Base-by-base conservation (phyloP, 2,888 invertebrate species). In the Pollenia griseotomentosa region DNA sequence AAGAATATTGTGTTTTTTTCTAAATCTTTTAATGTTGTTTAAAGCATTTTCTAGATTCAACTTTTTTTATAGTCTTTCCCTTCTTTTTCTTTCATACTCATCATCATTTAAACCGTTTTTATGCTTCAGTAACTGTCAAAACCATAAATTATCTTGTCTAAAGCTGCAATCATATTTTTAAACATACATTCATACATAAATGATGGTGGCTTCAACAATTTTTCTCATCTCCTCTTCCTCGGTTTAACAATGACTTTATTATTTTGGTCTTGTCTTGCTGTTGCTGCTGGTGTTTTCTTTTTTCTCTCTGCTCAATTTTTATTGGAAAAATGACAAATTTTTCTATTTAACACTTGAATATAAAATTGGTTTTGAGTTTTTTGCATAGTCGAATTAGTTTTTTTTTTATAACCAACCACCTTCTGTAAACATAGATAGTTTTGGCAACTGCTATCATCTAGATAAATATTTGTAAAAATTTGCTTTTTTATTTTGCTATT, bases 91-190 rank as follows among this genome's bases (percentile, higher is more conserved):
- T 57, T 61, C 14, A 11, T 57, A 71, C 65, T 19, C 44, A 65
- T 66, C 70, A 68, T 11, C 46, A 57, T 73, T 83, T 77, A 86
- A 86, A 86, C 44, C 75, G 71, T 83, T 86, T 86, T 83, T 77
- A 86, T 86, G 86, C 71, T 86, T 83, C 80, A 86, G 83, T 86
- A 83, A 86, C 80, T 86, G 83, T 83, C 86, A 86, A 86, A 86
- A 83, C 86, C 83, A 86, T 86, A 83, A 83, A 86, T 83, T 86
- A 83, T 86, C 83, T 77, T 83, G 83, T 83, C 55, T 71, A 78
- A 66, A 68, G 84, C 53, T 78, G 77, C 65, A 85, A 77, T 19
- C 71, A 81, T 46, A 48, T 61, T 68, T 78, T 73, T 66, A 7
- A 19, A 16, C 12, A n/a, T 14, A 71, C 1, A 16, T 2, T n/a